These are phyloP conservation scores for Brachionus plicatilis DNA, from an alignment of 1,140 invertebrate species.

Conservation along the genomic window DNA sequence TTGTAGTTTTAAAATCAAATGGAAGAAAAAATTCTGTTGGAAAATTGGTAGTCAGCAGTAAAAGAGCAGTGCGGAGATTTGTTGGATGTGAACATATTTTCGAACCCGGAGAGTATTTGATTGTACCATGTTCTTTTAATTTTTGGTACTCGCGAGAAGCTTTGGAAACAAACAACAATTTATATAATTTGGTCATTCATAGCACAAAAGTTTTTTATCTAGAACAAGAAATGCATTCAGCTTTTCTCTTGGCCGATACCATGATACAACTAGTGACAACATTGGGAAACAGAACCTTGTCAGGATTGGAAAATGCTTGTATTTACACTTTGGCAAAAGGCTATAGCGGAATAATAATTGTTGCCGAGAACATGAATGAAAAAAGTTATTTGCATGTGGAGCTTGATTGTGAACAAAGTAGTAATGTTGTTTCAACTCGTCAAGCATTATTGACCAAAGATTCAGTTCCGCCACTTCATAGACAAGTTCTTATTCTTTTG, in stretches of 20 bases:
- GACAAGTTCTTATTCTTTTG: constrained; percentile 37
- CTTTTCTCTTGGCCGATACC: constrained; percentile 28
- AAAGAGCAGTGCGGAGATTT: constrained; percentile 14
- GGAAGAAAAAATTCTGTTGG: constrained; percentile 33
- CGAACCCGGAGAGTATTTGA: constrained; percentile 39
- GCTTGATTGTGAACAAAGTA: constrained; percentile 4
- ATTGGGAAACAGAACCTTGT: constrained; percentile 12
- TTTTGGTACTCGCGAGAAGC: neutral
- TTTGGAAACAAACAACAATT: neutral
- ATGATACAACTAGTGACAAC: neutral
- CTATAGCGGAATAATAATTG: constrained; percentile 24
- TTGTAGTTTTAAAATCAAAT: constrained; percentile 22
- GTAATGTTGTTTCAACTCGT: constrained; percentile 35
- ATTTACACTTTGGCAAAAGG: constrained; percentile 36
- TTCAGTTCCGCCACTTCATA: constrained; percentile 22
- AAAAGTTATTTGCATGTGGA: constrained; percentile 31
- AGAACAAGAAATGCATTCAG: constrained; percentile 31
- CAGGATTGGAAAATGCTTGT: constrained; percentile 32
- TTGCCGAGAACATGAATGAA: constrained; percentile 27
- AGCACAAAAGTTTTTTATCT: constrained; percentile 36
- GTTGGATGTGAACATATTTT: constrained; percentile 20
- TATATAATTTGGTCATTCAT: constrained; percentile 40
- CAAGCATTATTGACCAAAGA: constrained; percentile 25
- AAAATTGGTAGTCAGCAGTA: neutral
- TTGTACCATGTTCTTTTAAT: constrained; percentile 33